Percentiles rank a stretch among this genome's conserved stretches.
phyloP scores from a whole-genome alignment of 2,797 vertebrate species.

The Chelidonichthys spinosus region DNA sequence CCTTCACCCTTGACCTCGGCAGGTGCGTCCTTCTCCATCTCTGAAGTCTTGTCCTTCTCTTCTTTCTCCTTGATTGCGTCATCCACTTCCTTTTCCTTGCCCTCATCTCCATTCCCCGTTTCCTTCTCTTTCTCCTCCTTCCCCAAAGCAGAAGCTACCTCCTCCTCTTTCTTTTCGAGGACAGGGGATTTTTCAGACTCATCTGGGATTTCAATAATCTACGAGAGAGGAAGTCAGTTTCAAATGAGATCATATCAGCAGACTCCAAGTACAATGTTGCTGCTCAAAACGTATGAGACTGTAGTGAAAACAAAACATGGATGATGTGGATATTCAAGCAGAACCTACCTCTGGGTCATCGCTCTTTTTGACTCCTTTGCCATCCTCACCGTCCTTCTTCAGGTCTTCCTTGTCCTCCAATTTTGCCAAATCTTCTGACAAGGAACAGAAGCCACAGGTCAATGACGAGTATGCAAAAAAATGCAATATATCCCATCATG shows the following conservation, averaged over 20 bases:
- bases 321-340: background rate
- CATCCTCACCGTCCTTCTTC: constrained; percentile 82
- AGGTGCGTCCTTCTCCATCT: constrained; percentile 62
- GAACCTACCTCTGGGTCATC: constrained; percentile 81
- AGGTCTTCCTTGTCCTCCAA: constrained; percentile 84
- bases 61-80: constrained; percentile 71
- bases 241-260: background rate
- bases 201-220: constrained; percentile 88
- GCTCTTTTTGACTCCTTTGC: constrained; percentile 67
- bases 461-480: background rate
- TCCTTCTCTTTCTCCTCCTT: constrained; percentile 70
- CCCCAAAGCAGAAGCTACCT: constrained; percentile 37
- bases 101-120: constrained; percentile 55
- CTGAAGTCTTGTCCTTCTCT: constrained; percentile 62
- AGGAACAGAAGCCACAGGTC: constrained; percentile 8
- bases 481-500: background rate
- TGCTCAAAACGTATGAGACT: background rate
- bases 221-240: background rate
- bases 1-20: constrained; percentile 77
- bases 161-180: constrained; percentile 71
- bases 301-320: background rate
- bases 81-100: constrained; percentile 70
- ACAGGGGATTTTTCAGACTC: constrained; percentile 81
- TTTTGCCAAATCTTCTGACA: constrained; percentile 83
- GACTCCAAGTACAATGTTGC: background rate